Evolutionary conservation across 2,113 vertebrate genomes (phyloP).

Genomic region (Megalops atlanticus): DNA sequence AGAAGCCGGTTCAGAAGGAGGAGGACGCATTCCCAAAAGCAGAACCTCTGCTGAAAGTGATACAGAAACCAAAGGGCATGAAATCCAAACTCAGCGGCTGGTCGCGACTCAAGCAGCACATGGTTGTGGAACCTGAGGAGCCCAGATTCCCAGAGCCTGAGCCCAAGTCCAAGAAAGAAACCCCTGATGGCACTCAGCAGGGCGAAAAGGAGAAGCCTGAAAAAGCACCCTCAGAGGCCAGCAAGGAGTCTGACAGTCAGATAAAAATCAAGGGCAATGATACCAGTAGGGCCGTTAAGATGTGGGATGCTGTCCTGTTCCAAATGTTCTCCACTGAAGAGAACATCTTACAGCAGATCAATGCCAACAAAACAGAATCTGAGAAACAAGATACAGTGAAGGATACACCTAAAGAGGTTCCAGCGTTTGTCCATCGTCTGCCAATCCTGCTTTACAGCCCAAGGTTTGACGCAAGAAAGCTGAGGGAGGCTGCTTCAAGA

Average conservation of each 20-base stretch:
- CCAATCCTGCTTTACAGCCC: conserved; percentile 86
- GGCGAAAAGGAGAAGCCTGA: conserved; percentile 29
- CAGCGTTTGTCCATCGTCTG: conserved; percentile 68
- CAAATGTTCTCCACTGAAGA: conserved; percentile 79
- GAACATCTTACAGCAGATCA: conserved; percentile 73
- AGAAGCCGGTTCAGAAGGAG: conserved; percentile 44
- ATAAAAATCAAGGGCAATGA: conserved; percentile 49
- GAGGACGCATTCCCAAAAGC: conserved; percentile 27
- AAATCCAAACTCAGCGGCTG: conserved; percentile 76
- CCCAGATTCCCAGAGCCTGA: conserved; percentile 62
- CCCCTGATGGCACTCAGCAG: conserved; percentile 26
- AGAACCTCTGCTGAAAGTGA: conserved; percentile 52
- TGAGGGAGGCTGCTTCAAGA: conserved; percentile 81
- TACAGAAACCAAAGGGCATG: conserved; percentile 63
- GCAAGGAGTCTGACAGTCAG: conserved; percentile 25
- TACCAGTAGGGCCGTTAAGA: conserved; percentile 72
- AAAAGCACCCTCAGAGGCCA: conserved; percentile 26
- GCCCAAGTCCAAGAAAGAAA: conserved; percentile 42
- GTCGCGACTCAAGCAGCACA: conserved; percentile 85
- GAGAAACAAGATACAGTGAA: conserved; percentile 47
- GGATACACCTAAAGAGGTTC: conserved; percentile 55
- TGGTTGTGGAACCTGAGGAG: conserved; percentile 79
- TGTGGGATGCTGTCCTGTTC: conserved; percentile 93
- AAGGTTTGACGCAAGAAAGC: conserved; percentile 85
- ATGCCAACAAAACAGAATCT: conserved; percentile 57